Conservation (phyloP, 2,797 vertebrate species). For the Petrocephalus sullivani region DNA sequence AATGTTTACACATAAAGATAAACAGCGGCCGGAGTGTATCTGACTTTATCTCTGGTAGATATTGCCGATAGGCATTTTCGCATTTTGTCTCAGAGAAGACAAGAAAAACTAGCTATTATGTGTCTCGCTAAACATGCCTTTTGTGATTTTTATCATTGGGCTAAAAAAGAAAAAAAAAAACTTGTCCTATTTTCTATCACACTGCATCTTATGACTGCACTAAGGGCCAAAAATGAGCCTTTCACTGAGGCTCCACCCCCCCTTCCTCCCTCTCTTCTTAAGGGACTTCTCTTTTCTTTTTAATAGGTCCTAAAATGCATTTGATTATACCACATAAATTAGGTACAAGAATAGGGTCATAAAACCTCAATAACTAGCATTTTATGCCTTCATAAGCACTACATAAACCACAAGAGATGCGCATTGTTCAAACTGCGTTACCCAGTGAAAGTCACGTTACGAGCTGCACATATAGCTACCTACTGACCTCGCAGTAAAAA, state of each 20-base stretch:
- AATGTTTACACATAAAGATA: neutral
- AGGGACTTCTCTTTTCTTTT: neutral
- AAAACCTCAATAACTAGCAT: neutral
- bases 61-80: neutral
- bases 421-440: neutral
- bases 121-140: neutral
- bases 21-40: neutral
- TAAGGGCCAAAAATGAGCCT: neutral
- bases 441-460: neutral
- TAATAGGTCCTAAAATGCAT: neutral
- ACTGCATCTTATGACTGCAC: neutral
- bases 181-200: neutral
- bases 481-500: neutral
- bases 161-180: neutral
- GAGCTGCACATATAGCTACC: neutral
- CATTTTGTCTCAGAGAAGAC: neutral
- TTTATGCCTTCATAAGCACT: slow-evolving; percentile 1
- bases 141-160: neutral
- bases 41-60: slow-evolving; percentile 1
- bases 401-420: neutral
- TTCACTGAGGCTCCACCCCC: neutral
- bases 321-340: neutral
- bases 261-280: neutral
- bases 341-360: neutral
- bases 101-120: neutral